Percentiles rank a stretch among this genome's conserved stretches.
phyloP scores from a whole-genome alignment of 2,113 vertebrate species.

The Urocitellus parryii region DNA sequence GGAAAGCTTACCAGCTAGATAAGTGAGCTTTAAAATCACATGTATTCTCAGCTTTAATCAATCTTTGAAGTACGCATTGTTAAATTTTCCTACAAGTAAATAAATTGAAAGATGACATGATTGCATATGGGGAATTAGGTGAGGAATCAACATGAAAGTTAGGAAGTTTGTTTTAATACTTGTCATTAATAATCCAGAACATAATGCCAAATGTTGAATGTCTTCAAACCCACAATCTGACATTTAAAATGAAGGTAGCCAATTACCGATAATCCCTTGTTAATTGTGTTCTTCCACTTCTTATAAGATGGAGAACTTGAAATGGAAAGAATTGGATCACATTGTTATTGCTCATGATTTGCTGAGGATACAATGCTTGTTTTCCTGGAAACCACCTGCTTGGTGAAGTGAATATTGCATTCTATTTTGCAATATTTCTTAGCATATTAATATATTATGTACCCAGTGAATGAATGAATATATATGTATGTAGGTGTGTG shows the following conservation, averaged over 20 bases:
- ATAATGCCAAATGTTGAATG: constrained; percentile 34
- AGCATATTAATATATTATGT: not conserved
- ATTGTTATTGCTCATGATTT: not conserved
- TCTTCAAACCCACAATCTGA: constrained; percentile 59
- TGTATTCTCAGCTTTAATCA: constrained; percentile 4
- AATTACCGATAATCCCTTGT: constrained; percentile 51
- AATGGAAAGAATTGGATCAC: constrained; percentile 47
- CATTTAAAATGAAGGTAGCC: constrained; percentile 66
- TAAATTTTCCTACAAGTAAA: constrained; percentile 45
- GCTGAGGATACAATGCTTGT: constrained; percentile 36
- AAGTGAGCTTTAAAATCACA: not conserved
- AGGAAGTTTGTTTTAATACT: constrained; percentile 68
- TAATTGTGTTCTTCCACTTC: constrained; percentile 57
- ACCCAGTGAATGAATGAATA: no score
- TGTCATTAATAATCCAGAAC: constrained; percentile 68
- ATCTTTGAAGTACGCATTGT: constrained; percentile 49
- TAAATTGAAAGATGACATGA: constrained; percentile 52
- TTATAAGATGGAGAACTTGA: constrained; percentile 35
- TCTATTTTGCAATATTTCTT: not conserved
- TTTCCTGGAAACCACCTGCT: constrained; percentile 74
- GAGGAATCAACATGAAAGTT: constrained; percentile 29
- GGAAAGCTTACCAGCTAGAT: not conserved
- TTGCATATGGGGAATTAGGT: constrained; percentile 5
- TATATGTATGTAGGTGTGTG: no score
- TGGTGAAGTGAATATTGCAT: constrained; percentile 27